Percentiles rank a stretch among this genome's conserved stretches.
Conservation (phyloP, 2,888 invertebrate genomes). For the Pterostichus niger region DNA sequence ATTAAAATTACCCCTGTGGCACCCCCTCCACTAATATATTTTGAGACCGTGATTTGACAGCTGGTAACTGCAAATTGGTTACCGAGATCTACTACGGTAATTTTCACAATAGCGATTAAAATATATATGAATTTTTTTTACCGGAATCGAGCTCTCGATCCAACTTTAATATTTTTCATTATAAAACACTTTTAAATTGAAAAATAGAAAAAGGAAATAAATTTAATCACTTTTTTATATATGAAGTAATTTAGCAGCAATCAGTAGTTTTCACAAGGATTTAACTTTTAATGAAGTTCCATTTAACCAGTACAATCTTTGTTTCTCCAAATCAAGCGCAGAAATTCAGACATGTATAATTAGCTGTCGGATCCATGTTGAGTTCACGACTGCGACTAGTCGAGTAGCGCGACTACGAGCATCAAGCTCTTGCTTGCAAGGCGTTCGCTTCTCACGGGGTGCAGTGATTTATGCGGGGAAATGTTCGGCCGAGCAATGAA, state of each 20-base stretch:
- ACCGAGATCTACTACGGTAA: too few species aligned
- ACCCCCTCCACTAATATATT: too few species aligned
- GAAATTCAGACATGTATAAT: slow-evolving; percentile 39
- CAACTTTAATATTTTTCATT: too few species aligned
- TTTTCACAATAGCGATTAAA: too few species aligned
- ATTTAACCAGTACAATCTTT: slow-evolving; percentile 11
- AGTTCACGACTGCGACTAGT: neutral
- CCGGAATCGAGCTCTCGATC: too few species aligned
- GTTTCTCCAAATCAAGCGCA: slow-evolving; percentile 18
- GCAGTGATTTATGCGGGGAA: slow-evolving; percentile 50
- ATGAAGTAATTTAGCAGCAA: neutral
- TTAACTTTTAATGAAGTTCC: neutral
- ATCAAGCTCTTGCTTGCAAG: neutral
- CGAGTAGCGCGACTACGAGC: neutral
- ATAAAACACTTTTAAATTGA: too few species aligned
- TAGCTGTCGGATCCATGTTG: slow-evolving; percentile 43
- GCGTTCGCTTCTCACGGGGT: slow-evolving; percentile 12
- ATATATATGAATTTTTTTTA: too few species aligned
- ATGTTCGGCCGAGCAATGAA: slow-evolving; percentile 58
- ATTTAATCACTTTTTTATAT: too few species aligned
- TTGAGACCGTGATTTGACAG: too few species aligned
- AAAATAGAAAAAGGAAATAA: too few species aligned
- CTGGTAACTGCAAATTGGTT: too few species aligned
- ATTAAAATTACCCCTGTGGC: too few species aligned
- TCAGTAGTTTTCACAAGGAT: neutral